Conservation (phyloP, 2,113 vertebrate species). For the Sylvilagus bachmani region DNA sequence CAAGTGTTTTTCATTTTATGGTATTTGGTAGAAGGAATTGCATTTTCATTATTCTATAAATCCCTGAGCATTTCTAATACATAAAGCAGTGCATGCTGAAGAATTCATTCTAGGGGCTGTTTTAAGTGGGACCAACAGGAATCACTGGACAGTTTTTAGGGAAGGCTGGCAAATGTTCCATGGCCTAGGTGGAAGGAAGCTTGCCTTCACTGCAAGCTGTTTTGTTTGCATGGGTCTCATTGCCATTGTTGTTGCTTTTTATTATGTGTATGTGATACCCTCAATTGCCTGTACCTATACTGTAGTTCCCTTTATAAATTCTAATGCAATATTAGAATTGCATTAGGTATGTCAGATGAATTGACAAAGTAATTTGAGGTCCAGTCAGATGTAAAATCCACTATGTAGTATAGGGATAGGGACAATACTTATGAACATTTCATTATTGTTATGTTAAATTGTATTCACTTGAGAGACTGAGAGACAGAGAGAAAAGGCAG, state of each 20-base stretch:
- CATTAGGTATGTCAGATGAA: not conserved
- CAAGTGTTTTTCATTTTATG: not conserved
- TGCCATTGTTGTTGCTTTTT: not conserved
- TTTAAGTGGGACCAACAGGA: not conserved
- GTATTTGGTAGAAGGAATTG: slow-evolving; percentile 26
- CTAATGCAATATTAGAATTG: not conserved
- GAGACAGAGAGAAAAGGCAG: too few species aligned
- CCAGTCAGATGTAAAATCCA: not conserved
- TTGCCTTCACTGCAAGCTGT: not conserved
- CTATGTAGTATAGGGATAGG: not conserved
- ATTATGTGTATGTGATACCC: not conserved
- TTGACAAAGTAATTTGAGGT: not conserved
- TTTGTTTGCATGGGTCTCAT: not conserved
- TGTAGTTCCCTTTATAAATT: not conserved
- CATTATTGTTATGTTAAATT: too few species aligned
- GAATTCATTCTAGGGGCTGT: not conserved
- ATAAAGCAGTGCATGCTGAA: not conserved
- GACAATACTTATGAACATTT: not conserved
- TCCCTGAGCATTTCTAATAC: not conserved
- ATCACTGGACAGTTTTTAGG: not conserved
- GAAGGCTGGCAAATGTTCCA: not conserved
- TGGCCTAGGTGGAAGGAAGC: not conserved
- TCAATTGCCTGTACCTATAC: not conserved
- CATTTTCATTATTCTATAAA: not conserved
- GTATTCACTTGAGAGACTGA: too few species aligned